These are phyloP conservation scores for Threskiornis aethiopicus DNA, from an alignment of 2,797 vertebrate genomes.

Conservation along the genomic window DNA sequence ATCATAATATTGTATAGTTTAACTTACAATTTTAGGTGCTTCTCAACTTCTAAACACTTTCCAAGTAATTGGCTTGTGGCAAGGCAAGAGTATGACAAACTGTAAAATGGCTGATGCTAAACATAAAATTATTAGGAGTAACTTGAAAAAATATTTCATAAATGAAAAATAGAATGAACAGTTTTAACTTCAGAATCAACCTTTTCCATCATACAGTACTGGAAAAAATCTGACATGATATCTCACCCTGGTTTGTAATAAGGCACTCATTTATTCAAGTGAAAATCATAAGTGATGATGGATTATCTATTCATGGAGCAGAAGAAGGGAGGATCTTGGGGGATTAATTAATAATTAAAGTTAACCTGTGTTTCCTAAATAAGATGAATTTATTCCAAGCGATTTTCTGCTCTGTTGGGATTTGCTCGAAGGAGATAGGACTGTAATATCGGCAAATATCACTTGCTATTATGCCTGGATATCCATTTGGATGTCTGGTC, in stretches of 20 bases:
- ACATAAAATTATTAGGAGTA: background rate
- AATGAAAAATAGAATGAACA: background rate
- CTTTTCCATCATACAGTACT: background rate
- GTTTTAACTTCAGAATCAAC: background rate
- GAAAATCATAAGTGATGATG: background rate
- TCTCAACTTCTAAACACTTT: background rate
- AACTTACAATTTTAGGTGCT: background rate
- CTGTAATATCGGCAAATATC: background rate
- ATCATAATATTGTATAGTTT: background rate
- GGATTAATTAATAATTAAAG: conserved; percentile 10
- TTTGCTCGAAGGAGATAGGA: background rate
- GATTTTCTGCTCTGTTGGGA: conserved; percentile 39
- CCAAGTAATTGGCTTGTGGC: background rate
- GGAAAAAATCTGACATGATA: background rate
- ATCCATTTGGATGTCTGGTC: background rate
- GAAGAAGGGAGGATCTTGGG: background rate
- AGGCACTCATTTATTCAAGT: background rate
- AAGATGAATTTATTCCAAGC: background rate
- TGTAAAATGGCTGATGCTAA: background rate
- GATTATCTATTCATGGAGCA: background rate
- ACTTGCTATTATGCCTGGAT: background rate
- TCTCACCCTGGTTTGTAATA: background rate
- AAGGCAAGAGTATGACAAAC: background rate
- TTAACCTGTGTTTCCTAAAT: background rate
- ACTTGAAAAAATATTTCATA: background rate